These are phyloP conservation scores for Caranx melampygus DNA, from an alignment of 2,113 vertebrate species.

Conservation along the genomic window DNA sequence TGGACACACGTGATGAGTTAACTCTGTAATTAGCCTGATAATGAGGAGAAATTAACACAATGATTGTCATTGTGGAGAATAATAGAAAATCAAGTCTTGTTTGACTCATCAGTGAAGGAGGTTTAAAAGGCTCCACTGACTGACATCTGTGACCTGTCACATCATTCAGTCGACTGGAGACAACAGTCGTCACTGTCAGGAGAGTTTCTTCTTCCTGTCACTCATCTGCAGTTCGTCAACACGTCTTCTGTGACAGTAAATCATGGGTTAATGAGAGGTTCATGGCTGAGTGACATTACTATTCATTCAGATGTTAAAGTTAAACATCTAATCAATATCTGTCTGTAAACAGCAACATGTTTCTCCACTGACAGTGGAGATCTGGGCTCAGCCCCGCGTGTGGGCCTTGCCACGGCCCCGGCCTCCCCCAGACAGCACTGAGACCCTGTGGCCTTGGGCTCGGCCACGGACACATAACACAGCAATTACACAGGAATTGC, in stretches of 20 bases:
- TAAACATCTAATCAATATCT: not conserved
- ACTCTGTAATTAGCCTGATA: not conserved
- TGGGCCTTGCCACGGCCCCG: too few relatives aligned
- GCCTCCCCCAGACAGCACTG: too few relatives aligned
- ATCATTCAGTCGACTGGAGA: not conserved
- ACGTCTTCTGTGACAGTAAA: not conserved
- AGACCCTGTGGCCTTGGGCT: too few relatives aligned
- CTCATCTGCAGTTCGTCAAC: not conserved
- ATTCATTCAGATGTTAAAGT: not conserved
- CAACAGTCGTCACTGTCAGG: not conserved
- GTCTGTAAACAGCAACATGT: not conserved
- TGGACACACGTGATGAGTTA: too few relatives aligned
- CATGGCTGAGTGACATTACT: not conserved
- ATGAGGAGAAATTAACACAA: not conserved
- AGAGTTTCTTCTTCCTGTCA: not conserved
- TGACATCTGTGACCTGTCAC: not conserved
- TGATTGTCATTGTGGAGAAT: not conserved
- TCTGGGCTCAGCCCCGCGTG: too few relatives aligned
- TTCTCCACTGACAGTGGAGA: too few relatives aligned
- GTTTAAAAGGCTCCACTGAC: not conserved
- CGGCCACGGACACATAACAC: too few relatives aligned
- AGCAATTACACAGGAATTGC: too few relatives aligned
- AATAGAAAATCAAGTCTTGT: not conserved
- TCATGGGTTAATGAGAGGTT: not conserved
- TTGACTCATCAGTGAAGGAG: not conserved